Base-by-base conservation (phyloP, 1,140 invertebrate genomes). In the Panagrolaimus sp. region DNA sequence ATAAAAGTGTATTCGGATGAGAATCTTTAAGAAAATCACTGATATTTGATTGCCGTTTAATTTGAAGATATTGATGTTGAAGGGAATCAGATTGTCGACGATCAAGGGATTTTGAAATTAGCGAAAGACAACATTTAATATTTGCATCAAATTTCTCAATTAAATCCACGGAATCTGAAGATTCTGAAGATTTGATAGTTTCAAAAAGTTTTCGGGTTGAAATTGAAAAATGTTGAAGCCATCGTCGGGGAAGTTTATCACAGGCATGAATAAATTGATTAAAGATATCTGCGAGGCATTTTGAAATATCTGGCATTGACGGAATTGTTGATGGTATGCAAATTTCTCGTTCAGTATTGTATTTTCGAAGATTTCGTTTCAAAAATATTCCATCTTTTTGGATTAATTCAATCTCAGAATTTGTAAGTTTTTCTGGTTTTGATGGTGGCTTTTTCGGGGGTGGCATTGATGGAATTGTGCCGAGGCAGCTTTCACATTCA, bases 61-160 rank as follows among this genome's bases (percentile, higher is more conserved):
- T 26, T 1, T 21, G 28, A 12, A 58, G 2, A n/a, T 21, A 58
- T 26, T 21, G 21, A 1, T 58, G 52, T 14, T 58, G 21, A 2
- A 58, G 17, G 1, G 52, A 28, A 28, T 58, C 52, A 21, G 28
- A 12, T 26, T 58, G 10, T 17, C 28, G 21, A 28, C 52, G 52
- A 12, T 58, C 52, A 21, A 58, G 21, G 15, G 52, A 58, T 21
- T 58, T 58, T 14, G 52, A 24, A n/a, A 58, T 5, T n/a, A 21
- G 32, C n/a, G 24, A 71, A 15, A 21, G 9, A 26, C 73, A 32
- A 38, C 75, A 67, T 44, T 78, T 76, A 10, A 78, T 10, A 32
- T 52, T 32, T 14, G 65, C 17, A 52, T 64, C 78, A 58, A 76
- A 70, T 21, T 28, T 17, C 5, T 43, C 17, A 43, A 64, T 17